Evolutionary conservation across 2,888 invertebrate species (phyloP).

Genomic region (Macrophya annulata): DNA sequence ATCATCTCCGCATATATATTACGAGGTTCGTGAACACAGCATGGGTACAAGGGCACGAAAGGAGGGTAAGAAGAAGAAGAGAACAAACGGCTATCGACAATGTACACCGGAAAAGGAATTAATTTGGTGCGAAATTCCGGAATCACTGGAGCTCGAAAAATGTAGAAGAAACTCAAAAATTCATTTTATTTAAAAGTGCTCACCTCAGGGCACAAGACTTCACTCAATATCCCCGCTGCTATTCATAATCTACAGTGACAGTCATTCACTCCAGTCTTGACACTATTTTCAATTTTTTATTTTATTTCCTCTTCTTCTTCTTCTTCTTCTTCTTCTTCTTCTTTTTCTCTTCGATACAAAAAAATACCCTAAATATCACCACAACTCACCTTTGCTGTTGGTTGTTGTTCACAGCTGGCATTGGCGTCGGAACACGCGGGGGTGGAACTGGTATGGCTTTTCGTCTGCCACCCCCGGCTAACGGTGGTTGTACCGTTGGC

Average conservation of each 20-base stretch:
- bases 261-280: not conserved
- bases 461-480: conserved; percentile 71
- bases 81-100: conserved; percentile 46
- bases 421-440: conserved; percentile 82
- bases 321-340: not conserved
- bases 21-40: not conserved
- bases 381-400: conserved; percentile 78
- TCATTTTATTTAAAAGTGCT: not conserved
- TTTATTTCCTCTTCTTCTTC: not conserved
- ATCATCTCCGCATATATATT: conserved; percentile 49
- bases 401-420: conserved; percentile 81
- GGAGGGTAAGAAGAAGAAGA: not conserved
- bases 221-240: not conserved
- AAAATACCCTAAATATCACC: not conserved
- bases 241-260: too few relatives aligned
- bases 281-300: not conserved
- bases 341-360: not conserved
- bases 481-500: conserved; percentile 74
- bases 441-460: conserved; percentile 82
- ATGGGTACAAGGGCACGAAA: not conserved
- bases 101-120: conserved; percentile 25
- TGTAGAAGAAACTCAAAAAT: not conserved
- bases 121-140: conserved; percentile 5
- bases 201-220: not conserved
- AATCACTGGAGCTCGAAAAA: not conserved